These are phyloP conservation scores for Peribatodes rhomboidaria DNA, from an alignment of 2,888 invertebrate genomes.

Conservation along the genomic window DNA sequence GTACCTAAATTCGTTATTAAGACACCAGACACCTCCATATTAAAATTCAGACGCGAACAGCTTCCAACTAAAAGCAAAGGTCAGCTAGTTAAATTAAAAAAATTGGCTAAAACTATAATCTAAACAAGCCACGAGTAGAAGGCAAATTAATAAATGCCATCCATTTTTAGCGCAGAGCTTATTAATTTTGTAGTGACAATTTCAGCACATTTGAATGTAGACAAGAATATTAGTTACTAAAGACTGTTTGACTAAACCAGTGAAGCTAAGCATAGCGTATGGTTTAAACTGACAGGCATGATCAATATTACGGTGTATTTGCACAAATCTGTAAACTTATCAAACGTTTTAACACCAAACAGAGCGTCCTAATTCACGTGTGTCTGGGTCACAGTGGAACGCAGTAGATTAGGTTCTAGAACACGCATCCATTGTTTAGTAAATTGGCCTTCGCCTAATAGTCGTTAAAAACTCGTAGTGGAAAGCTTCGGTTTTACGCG, in stretches of 20 bases:
- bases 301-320: constrained; percentile 78
- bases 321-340: constrained; percentile 77
- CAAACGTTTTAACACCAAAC: constrained; percentile 80
- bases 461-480: too few species aligned
- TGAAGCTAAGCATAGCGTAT: constrained; percentile 66
- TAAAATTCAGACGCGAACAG: too few species aligned
- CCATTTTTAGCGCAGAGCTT: not conserved
- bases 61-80: too few species aligned
- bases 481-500: too few species aligned
- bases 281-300: constrained; percentile 70
- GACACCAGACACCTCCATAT: too few species aligned
- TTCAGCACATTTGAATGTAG: not conserved
- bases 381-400: constrained; percentile 40
- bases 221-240: constrained; percentile 12
- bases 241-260: constrained; percentile 54
- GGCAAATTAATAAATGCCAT: too few species aligned
- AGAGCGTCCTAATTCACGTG: constrained; percentile 70
- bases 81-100: too few species aligned
- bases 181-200: not conserved
- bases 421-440: too few species aligned
- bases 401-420: constrained; percentile 7
- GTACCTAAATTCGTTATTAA: too few species aligned
- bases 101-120: too few species aligned
- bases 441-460: too few species aligned
- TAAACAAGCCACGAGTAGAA: too few species aligned